phyloP scores from a whole-genome alignment of 1,140 invertebrate species.

The Scaptomyza graminum region DNA sequence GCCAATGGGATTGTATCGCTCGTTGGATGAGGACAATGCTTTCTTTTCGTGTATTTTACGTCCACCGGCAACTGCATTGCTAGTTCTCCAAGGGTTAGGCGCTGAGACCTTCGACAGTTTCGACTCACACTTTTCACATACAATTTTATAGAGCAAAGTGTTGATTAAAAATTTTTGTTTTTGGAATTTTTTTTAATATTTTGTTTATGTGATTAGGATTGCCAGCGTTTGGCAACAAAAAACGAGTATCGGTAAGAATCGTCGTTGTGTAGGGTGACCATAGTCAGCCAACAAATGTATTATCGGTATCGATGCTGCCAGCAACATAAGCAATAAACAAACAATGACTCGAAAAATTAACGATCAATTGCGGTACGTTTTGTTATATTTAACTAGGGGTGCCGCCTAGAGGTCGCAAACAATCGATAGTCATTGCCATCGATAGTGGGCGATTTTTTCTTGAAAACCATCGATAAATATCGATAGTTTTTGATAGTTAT shows the following conservation, averaged over 20 bases:
- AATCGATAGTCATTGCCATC: no score
- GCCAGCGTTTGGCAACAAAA: neutral
- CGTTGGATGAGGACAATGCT: conserved; percentile 92
- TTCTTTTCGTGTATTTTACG: conserved; percentile 97
- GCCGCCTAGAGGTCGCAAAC: no score
- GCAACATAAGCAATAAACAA: conserved; percentile 29
- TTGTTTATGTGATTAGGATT: conserved; percentile 1
- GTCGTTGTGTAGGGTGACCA: neutral
- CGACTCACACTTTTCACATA: conserved; percentile 95
- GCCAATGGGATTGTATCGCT: conserved; percentile 93
- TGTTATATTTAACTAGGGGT: neutral
- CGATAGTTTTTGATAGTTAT: no score
- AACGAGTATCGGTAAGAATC: neutral
- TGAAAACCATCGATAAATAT: no score
- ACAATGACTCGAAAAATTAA: conserved; percentile 52
- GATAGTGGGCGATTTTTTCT: no score
- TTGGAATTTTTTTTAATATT: conserved; percentile 5
- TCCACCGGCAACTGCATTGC: conserved; percentile 94
- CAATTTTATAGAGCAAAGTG: conserved; percentile 86
- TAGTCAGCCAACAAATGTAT: neutral
- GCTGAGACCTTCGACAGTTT: conserved; percentile 90
- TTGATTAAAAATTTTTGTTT: neutral
- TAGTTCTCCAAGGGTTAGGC: conserved; percentile 97
- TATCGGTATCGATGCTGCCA: conserved; percentile 21
- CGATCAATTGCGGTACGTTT: conserved; percentile 47